phyloP scores from a whole-genome alignment of 1,140 invertebrate genomes.

The Achatina immaculata region DNA sequence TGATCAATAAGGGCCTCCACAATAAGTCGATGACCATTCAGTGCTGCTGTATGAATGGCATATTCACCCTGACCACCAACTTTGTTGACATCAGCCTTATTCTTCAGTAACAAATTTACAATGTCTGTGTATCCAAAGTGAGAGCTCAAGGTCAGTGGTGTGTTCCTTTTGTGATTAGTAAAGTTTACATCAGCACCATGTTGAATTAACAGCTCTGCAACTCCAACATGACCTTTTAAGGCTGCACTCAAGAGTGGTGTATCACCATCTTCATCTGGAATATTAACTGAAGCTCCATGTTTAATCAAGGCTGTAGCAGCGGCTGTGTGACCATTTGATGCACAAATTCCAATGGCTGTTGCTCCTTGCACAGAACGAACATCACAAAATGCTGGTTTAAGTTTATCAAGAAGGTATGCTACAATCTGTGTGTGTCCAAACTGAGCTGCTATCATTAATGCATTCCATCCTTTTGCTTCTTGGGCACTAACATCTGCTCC shows the following conservation, averaged over 20 bases:
- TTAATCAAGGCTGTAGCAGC: constrained; percentile 26
- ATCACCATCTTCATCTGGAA: constrained; percentile 33
- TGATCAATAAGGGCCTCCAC: constrained; percentile 17
- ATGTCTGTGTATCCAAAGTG: not conserved
- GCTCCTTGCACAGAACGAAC: constrained; percentile 27
- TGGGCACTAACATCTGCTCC: constrained; percentile 21
- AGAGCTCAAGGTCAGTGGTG: constrained; percentile 23
- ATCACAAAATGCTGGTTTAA: not conserved
- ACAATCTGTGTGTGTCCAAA: constrained; percentile 26
- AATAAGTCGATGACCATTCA: constrained; percentile 22
- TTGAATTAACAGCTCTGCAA: constrained; percentile 31
- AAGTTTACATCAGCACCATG: constrained; percentile 28
- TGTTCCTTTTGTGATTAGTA: constrained; percentile 20
- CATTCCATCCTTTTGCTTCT: constrained; percentile 41
- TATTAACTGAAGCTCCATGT: constrained; percentile 33
- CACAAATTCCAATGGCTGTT: constrained; percentile 29
- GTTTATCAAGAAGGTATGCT: not conserved
- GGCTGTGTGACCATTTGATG: constrained; percentile 27
- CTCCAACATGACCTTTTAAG: constrained; percentile 17
- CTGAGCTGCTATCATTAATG: constrained; percentile 43
- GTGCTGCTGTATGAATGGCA: constrained; percentile 23
- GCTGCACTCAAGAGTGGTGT: constrained; percentile 36
- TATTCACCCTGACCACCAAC: not conserved
- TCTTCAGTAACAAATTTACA: constrained; percentile 12
- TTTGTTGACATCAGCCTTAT: constrained; percentile 2